phyloP scores from a whole-genome alignment of 2,113 vertebrate genomes.

The Trogon melanurus region DNA sequence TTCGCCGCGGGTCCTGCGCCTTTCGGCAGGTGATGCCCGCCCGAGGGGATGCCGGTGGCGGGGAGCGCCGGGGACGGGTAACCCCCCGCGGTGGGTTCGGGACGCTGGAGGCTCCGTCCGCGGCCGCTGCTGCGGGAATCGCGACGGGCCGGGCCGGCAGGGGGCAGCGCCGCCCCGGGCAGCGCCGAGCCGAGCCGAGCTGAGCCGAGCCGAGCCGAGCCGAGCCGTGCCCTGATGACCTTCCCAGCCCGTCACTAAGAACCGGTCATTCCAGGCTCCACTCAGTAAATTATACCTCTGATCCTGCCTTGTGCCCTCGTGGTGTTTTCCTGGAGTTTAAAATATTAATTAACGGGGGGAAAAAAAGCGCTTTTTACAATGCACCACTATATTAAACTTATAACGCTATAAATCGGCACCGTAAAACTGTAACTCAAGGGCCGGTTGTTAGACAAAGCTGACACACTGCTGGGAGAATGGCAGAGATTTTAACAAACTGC shows the following conservation, averaged over 20 bases:
- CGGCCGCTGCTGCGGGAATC: neutral
- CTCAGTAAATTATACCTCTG: neutral
- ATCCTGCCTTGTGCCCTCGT: neutral
- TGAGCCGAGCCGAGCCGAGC: neutral
- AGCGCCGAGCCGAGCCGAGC: no score
- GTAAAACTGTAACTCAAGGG: constrained; percentile 55
- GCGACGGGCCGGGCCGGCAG: neutral
- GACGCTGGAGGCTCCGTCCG: neutral
- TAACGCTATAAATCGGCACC: constrained; percentile 28
- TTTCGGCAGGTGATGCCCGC: accelerated
- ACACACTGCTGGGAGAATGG: neutral
- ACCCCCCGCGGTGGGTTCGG: no score
- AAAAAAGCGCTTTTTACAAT: constrained; percentile 2
- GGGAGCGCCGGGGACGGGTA: no score
- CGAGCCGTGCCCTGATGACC: neutral
- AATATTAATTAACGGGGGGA: neutral
- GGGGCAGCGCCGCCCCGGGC: neutral
- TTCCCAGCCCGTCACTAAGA: neutral
- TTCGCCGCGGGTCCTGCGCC: no score
- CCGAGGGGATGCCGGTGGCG: neutral
- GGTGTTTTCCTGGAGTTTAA: neutral
- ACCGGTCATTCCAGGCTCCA: neutral
- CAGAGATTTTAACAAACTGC: constrained; percentile 47
- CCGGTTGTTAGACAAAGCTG: constrained; percentile 18
- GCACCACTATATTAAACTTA: constrained; percentile 51